Base-by-base conservation (phyloP, 2,797 vertebrate genomes). In the Trichosurus vulpecula region DNA sequence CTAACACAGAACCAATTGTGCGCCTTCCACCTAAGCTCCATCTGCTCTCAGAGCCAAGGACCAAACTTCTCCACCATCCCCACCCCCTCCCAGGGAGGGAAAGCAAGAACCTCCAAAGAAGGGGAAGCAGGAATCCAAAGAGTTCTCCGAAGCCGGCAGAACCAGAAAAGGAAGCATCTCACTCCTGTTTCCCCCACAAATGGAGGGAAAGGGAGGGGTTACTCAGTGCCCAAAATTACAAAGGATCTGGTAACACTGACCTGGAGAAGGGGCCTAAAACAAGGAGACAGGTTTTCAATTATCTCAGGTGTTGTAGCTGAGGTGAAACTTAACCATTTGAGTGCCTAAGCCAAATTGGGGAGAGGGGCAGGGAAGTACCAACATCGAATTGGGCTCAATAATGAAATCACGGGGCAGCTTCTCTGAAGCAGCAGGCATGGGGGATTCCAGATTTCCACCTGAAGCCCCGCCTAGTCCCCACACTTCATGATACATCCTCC, bases 41-140 rank as follows among this genome's bases (percentile, higher is more conserved):
- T 58, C 92, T 92, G 94, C 52, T 54, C 95, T 95, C 74, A 91
- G 91, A 96, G 96, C 27, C 90, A 52, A 92, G 92, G 54, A 91
- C 87, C 56, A 94, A 96, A 58, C 91, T 93, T 92, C 95, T 92
- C 92, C 74, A 95, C 92, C 94, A 94, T 94, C 91, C 87, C 96
- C 97, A 96, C 95, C 55, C 95, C 94, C 90, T 87, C 94, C 94
- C 47, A 55, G 93, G 74, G 51, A 93, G 95, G 93, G 92, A 94
- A 96, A 93, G 66, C 57, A 58, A 95, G 47, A 57, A 91, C 95
- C 94, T 92, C 81, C 93, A 92, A 30, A 53, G 11, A 53, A 6
- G 3, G 61, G 58, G 54, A 91, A 47, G 56, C 47, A 22, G 4
- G 5, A 31, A 14, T 47, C n/a, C n/a, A 74, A n/a, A 74, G n/a